phyloP scores from a whole-genome alignment of 2,888 invertebrate species.

The Ephialtes manifestator region DNA sequence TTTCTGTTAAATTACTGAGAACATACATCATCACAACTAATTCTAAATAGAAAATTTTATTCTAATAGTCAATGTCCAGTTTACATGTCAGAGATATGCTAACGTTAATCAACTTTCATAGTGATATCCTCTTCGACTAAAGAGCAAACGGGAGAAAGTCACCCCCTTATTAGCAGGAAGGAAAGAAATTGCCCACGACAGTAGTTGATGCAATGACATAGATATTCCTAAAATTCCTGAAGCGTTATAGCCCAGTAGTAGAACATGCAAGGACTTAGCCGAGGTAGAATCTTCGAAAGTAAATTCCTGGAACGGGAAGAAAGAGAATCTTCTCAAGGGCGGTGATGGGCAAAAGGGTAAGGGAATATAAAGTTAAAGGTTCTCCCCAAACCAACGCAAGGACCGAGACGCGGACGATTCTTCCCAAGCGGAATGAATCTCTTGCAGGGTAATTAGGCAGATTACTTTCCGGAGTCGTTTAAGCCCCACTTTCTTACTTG shows the following conservation, averaged over 20 bases:
- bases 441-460: constrained; percentile 86
- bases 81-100: too few species aligned
- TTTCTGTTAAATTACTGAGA: too few species aligned
- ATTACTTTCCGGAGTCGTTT: constrained; percentile 85
- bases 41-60: too few species aligned
- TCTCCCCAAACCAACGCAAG: constrained; percentile 12
- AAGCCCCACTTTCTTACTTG: constrained; percentile 80
- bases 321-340: constrained; percentile 26
- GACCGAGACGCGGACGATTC: constrained; percentile 52
- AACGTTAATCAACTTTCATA: too few species aligned
- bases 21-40: too few species aligned
- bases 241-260: not conserved
- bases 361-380: constrained; percentile 40
- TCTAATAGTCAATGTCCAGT: too few species aligned
- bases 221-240: not conserved
- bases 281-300: constrained; percentile 25
- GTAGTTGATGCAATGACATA: not conserved
- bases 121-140: too few species aligned
- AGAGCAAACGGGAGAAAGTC: not conserved
- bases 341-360: constrained; percentile 53
- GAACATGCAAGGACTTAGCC: constrained; percentile 1
- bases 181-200: not conserved
- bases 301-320: constrained; percentile 37
- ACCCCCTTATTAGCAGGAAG: not conserved
- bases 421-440: constrained; percentile 82